Evolutionary conservation across 2,888 invertebrate species (phyloP), one percentile per base, ranked within the genome.

Genomic region (Drosophila greeni): DNA sequence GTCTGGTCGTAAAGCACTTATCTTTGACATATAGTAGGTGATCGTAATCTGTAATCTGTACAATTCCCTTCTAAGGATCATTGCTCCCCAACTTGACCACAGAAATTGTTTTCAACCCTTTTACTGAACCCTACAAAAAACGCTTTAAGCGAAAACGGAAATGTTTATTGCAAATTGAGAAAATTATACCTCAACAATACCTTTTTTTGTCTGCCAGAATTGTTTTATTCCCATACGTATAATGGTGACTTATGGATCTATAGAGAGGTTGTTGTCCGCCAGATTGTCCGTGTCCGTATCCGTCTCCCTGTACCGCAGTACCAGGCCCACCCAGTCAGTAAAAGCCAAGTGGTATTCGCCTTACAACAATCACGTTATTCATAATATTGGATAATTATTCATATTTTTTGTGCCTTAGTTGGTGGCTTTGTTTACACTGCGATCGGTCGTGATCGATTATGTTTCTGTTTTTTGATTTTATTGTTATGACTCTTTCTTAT

Each of bases 371-470:
- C 43, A 47, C 24, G 16, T 5, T 29, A 37, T 36, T 61, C 55
- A 39, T 39, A 52, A 43, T 33, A 45, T 31, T 45, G 20, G 11
- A 24, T 49, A 42, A 47, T 66, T 58, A 58, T 39, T 70, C 61
- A 69, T 60, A 61, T 55, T 65, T 65, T 48, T 36, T 66, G 20
- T 54, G 20, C 24, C 48, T 42, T 52, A 59, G 59, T 42, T 48
- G 47, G 39, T 51, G 45, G 57, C 76, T 76, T 74, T 72, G 70
- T 60, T 81, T 66, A 61, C 52, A 64, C 49, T 20, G 54, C 45
- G 84, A 83, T 79, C 74, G 59, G 76, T 79, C 79, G 79, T 79
- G 79, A 84, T 79, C 84, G 79, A 79, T 84, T 81, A 74, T 47
- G 55, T 53, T 24, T 49, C 31, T 62, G 47, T 56, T 54, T 42